Conservation (phyloP, 2,797 vertebrate species). For the Lacerta viridis region DNA sequence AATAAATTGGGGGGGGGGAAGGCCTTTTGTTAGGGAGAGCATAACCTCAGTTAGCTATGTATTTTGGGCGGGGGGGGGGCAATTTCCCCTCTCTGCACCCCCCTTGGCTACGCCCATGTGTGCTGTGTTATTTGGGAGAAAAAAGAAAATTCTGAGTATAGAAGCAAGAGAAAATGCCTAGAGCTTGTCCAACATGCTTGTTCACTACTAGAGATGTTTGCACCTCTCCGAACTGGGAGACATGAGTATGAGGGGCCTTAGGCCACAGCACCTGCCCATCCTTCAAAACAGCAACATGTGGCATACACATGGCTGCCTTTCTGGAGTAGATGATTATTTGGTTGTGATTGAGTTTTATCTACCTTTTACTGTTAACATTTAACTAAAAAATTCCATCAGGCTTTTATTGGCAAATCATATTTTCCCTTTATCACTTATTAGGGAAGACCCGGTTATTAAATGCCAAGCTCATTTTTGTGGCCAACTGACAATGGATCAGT, state of each 20-base stretch:
- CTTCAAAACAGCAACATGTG: background rate
- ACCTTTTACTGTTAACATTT: constrained; percentile 16
- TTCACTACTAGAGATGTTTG: background rate
- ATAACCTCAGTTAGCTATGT: too few relatives aligned
- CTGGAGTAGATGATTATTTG: background rate
- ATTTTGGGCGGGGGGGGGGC: too few relatives aligned
- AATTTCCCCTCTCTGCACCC: too few relatives aligned
- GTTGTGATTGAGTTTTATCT: background rate
- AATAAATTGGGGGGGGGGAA: too few relatives aligned
- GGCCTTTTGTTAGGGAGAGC: too few relatives aligned
- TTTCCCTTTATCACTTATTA: constrained; percentile 12
- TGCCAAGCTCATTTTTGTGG: background rate
- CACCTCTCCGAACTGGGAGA: background rate
- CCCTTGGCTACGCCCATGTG: too few relatives aligned
- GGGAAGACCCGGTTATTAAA: rapidly evolving
- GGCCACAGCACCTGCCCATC: background rate
- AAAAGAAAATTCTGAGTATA: constrained; percentile 1
- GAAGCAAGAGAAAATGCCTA: background rate
- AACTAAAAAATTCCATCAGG: background rate
- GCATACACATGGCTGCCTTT: background rate
- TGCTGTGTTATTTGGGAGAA: constrained; percentile 31
- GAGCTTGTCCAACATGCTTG: background rate
- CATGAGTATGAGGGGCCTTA: background rate
- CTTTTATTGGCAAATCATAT: background rate
- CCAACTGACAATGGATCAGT: background rate